These are phyloP conservation scores for Heteronetta atricapilla DNA, from an alignment of 2,113 vertebrate genomes.

Conservation along the genomic window DNA sequence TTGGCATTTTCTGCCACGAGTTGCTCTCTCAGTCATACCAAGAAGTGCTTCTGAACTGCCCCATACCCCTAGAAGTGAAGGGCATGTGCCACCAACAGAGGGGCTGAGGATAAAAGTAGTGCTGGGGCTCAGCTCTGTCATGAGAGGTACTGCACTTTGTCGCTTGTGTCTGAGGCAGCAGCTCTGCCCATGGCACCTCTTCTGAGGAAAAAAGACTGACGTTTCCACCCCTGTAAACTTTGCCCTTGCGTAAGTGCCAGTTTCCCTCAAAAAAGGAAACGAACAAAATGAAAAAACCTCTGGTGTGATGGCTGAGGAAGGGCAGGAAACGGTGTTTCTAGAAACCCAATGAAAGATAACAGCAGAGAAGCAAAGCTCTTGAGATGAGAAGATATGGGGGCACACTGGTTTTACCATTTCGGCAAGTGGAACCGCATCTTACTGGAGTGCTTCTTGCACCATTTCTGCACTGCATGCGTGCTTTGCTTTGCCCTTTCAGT, in stretches of 20 bases:
- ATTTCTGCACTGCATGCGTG: neutral
- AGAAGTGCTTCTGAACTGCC: neutral
- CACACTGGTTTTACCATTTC: rapidly evolving
- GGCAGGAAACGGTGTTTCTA: neutral
- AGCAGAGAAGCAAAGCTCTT: neutral
- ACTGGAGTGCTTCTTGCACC: rapidly evolving
- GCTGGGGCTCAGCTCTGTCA: neutral
- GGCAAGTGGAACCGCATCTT: rapidly evolving
- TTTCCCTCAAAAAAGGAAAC: conserved; percentile 23
- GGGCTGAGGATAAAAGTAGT: neutral
- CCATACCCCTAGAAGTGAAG: no score
- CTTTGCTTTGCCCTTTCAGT: neutral
- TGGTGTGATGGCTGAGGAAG: neutral
- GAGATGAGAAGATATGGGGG: rapidly evolving
- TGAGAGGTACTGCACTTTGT: rapidly evolving
- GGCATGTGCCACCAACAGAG: neutral
- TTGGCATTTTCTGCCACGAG: neutral
- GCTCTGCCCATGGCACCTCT: neutral
- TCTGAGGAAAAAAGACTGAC: neutral
- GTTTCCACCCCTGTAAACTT: neutral
- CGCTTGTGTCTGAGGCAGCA: neutral
- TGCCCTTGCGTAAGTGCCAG: neutral
- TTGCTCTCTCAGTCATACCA: neutral
- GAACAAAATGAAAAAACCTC: neutral
- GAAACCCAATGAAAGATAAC: neutral